A percentile compares a stretch with the other conserved stretches of the same genome.
These are phyloP conservation scores for Puma concolor DNA, from an alignment of 2,113 vertebrate species.

Conservation along the genomic window DNA sequence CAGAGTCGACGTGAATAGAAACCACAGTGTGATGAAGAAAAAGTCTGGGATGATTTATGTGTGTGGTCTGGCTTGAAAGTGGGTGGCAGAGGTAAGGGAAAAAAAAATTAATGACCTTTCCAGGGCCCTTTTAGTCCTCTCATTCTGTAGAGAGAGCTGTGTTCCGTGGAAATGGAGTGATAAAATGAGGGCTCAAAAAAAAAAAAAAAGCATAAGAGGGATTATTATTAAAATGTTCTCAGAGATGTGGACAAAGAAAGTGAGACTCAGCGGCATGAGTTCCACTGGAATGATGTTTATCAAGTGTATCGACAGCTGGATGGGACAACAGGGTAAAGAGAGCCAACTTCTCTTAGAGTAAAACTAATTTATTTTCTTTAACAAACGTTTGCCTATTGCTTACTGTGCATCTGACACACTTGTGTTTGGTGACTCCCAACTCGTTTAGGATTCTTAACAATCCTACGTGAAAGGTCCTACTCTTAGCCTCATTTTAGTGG, in stretches of 20 bases:
- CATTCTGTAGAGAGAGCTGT: slow-evolving; percentile 47
- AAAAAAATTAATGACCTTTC: slow-evolving; percentile 56
- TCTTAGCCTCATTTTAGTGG: background rate
- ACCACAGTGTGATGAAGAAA: slow-evolving; percentile 46
- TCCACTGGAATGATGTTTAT: background rate
- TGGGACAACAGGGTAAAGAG: background rate
- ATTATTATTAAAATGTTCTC: slow-evolving; percentile 29
- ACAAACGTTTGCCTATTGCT: background rate
- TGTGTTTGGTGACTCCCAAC: background rate
- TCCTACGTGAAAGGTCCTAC: too few species aligned
- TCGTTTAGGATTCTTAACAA: background rate
- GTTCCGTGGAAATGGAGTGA: background rate
- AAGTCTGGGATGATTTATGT: slow-evolving; percentile 69
- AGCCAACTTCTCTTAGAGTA: background rate
- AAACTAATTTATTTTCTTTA: background rate
- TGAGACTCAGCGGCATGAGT: background rate
- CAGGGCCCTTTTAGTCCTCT: slow-evolving; percentile 39
- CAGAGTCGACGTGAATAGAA: slow-evolving; percentile 27
- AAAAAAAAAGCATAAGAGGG: background rate
- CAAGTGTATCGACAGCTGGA: background rate
- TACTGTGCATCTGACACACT: background rate
- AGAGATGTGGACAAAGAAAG: background rate
- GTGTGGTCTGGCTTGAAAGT: slow-evolving; percentile 68
- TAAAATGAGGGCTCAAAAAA: background rate
- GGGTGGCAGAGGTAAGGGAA: slow-evolving; percentile 44